phyloP scores from a whole-genome alignment of 2,113 vertebrate species.

The Chloroceryle aenea region DNA sequence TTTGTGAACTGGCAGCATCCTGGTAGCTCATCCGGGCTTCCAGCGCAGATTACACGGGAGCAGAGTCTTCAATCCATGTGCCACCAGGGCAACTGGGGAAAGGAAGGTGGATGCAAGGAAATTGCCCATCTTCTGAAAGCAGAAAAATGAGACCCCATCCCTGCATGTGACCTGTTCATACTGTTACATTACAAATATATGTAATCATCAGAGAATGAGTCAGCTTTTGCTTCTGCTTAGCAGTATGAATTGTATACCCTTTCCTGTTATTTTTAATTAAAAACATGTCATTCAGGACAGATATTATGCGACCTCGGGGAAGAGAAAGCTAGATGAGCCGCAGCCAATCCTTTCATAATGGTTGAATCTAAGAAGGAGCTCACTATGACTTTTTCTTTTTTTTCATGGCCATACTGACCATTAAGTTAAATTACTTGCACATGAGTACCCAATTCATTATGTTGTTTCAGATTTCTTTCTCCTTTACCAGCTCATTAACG shows the following conservation, averaged over 20 bases:
- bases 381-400: background rate
- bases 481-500: background rate
- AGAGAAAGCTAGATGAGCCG: background rate
- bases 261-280: background rate
- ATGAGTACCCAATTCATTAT: background rate
- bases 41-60: background rate
- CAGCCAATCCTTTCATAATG: background rate
- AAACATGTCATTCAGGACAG: background rate
- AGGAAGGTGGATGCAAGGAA: background rate
- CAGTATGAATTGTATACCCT: background rate
- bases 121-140: background rate
- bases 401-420: background rate
- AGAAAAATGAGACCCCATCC: background rate
- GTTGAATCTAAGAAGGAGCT: background rate
- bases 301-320: background rate
- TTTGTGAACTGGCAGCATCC: constrained; percentile 34
- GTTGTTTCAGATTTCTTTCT: background rate
- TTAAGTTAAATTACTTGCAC: background rate
- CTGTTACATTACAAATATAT: background rate
- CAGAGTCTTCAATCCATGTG: background rate
- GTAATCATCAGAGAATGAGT: background rate
- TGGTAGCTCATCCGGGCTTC: constrained; percentile 17
- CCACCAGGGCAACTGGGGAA: background rate
- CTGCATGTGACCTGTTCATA: background rate
- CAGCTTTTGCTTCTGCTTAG: background rate